phyloP scores from a whole-genome alignment of 2,888 invertebrate genomes.

The Euplagia quadripunctaria region DNA sequence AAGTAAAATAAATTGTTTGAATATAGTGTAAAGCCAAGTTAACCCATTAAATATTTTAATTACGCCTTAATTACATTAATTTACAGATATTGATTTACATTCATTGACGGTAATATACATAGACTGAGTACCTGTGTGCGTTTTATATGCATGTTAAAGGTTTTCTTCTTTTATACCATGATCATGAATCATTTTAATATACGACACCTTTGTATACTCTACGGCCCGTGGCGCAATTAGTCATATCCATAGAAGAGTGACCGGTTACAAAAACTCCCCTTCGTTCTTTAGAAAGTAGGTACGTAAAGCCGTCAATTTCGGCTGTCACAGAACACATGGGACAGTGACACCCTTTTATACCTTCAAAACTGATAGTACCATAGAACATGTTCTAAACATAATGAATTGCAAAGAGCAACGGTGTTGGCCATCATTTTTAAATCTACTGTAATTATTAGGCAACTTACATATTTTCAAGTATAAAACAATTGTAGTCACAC shows the following conservation, averaged over 20 bases:
- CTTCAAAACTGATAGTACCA: neutral
- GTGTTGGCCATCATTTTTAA: neutral
- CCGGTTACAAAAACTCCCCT: slow-evolving; percentile 1
- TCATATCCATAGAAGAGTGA: neutral
- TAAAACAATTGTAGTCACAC: neutral
- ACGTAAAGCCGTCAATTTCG: no score
- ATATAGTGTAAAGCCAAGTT: neutral
- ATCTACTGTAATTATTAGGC: neutral
- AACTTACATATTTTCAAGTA: neutral
- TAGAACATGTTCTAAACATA: neutral
- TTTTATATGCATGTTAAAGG: neutral
- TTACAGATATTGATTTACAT: no score
- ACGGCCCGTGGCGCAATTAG: neutral
- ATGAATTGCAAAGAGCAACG: no score
- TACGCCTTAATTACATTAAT: neutral
- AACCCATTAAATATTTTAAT: neutral
- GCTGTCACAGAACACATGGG: neutral
- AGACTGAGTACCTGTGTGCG: no score
- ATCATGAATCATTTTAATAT: neutral
- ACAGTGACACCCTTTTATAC: neutral
- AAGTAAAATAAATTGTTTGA: neutral
- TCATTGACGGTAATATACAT: neutral
- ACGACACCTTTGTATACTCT: neutral
- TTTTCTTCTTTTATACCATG: neutral
- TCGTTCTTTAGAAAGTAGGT: neutral